Base-by-base conservation (phyloP, 2,113 vertebrate species). In the Toxotes chatareus region DNA sequence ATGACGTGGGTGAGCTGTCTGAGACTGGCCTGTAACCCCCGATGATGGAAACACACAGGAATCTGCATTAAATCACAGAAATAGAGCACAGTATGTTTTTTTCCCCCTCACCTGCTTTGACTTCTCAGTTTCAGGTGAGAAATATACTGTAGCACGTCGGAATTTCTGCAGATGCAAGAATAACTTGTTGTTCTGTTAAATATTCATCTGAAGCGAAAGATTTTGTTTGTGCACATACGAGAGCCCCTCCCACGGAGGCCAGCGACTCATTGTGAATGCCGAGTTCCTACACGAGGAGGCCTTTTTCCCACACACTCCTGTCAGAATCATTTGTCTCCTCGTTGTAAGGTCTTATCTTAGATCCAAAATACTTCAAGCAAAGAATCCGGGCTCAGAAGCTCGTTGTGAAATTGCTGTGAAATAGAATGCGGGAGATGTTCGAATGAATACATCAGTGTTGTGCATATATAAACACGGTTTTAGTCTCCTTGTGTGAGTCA, bases 331-430 rank as follows among this genome's bases (percentile, higher is more conserved):
- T 89, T 88, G 84, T 89, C 85, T 89, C 73, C 73, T 76, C 36
- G 23, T 84, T 63, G 53, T 80, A 47, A 44, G 61, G 71, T 81
- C 76, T 92, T 74, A 88, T 92, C 91, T 73, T 27, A 81, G 80
- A 90, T 86, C 84, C 88, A 70, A 74, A 92, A 85, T 75, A 88
- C 83, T 85, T 88, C 83, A 90, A 89, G 85, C 85, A 63, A 38
- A 85, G 82, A 81, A 83, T 84, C 79, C 27, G 32, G 42, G 85
- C 70, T 79, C 74, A 23, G 70, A 86, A 84, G 86, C 59, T 61
- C 66, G 51, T 56, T 56, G 83, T 61, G 84, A 93, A 93, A 94
- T 93, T 91, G 86, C 87, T 87, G 87, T 87, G 88, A 89, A 93
- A 91, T 87, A 73, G 83, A 87, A 92, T 66, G 68, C 40, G 60